phyloP scores from a whole-genome alignment of 2,113 vertebrate genomes.

The Eidolon helvum region DNA sequence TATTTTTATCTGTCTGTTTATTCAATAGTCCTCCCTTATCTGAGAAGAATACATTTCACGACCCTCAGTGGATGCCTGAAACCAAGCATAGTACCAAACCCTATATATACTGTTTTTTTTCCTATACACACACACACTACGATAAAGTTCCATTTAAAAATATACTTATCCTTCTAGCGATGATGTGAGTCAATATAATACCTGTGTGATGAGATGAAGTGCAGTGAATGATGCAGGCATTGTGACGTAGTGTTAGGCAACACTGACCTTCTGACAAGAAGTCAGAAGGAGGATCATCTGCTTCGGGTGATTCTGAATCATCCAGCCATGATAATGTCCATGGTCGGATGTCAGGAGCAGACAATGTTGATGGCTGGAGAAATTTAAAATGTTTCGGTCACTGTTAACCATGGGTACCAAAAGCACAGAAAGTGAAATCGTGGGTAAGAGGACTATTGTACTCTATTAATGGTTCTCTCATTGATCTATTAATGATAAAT shows the following conservation, averaged over 20 bases:
- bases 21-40: neutral
- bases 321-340: rapidly evolving
- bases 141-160: neutral
- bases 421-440: neutral
- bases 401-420: neutral
- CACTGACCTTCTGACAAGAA: neutral
- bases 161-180: neutral
- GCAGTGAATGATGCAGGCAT: too few species aligned
- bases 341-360: neutral
- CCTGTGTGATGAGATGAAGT: neutral
- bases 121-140: neutral
- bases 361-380: neutral
- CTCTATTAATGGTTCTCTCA: neutral
- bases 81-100: neutral
- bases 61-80: neutral
- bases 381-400: neutral
- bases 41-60: neutral
- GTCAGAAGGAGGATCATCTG: neutral
- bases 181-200: neutral
- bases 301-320: neutral
- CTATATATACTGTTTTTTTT: neutral
- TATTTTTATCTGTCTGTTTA: neutral
- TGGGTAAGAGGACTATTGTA: neutral
- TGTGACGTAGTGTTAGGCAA: neutral
- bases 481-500: neutral